Base-by-base conservation (phyloP, 2,888 invertebrate species). In the Synergus itoensis region DNA sequence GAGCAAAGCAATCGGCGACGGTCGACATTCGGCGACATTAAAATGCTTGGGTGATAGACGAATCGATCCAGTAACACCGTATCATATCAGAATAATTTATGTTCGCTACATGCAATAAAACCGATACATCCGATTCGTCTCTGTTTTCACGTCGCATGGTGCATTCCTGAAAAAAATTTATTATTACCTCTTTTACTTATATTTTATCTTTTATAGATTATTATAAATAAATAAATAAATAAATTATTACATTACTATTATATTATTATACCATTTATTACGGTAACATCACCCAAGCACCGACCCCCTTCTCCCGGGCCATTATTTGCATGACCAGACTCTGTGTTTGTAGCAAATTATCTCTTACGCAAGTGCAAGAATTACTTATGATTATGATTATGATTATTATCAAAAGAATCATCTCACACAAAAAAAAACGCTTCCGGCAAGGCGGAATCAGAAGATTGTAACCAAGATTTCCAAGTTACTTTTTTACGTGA, bases 251-350 rank as follows among this genome's bases (percentile, higher is more conserved):
- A 36, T 53, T 48, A 48, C 21, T 21, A 36, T 73, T 8, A 53
- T 36, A 53, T 57, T 73, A 36, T 43, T 69, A 9, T 48, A 21
- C 48, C 18, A 28, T 69, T 69, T n/a, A 48, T 41, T 41, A 87
- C 81, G 78, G 77, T 78, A 84, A 81, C 80, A 81, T 92, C 91
- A 92, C 92, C 91, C 91, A 92, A 91, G 91, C 91, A 90, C 88
- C 80, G 78, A 84, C 84, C 84, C 86, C 88, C 89, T 91, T 91
- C 90, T 91, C 90, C 91, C 90, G 91, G 91, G 91, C 91, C 90
- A 90, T 90, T 91, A 91, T 90, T 90, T 92, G 92, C 92, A 92
- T 92, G 92, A 91, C 89, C 89, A 91, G 90, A 92, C 90, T 91
- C 89, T 91, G 90, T 92, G 88, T 89, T 92, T 89, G 91, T 92